A percentile compares a stretch with the other conserved stretches of the same genome.
Evolutionary conservation across 2,888 invertebrate genomes (phyloP).

Genomic region (Terebella lapidaria): DNA sequence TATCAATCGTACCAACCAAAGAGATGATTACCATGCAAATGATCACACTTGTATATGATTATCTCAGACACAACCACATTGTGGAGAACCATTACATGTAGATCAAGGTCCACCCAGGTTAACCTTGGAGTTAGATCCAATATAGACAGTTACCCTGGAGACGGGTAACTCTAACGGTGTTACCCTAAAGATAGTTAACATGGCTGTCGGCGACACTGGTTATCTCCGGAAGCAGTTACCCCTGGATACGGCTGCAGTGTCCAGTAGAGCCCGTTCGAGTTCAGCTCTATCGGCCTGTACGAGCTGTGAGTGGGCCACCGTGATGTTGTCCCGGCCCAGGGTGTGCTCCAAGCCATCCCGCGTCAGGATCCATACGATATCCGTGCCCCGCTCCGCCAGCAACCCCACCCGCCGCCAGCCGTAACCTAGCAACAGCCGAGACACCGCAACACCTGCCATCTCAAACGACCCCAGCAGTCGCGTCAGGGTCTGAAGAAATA

Average conservation of each 20-base stretch:
- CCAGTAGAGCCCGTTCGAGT: slow-evolving; percentile 13
- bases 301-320: slow-evolving; percentile 11
- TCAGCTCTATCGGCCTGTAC: neutral
- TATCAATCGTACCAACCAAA: no score
- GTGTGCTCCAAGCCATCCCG: slow-evolving; percentile 2
- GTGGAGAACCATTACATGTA: no score
- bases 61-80: no score
- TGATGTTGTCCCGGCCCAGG: slow-evolving; percentile 7
- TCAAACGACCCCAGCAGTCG: slow-evolving; percentile 29
- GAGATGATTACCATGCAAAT: no score
- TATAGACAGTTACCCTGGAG: no score
- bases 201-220: no score
- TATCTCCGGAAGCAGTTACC: no score
- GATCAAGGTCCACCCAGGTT: no score
- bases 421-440: slow-evolving; percentile 17
- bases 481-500: slow-evolving; percentile 29
- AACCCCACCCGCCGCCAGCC: slow-evolving; percentile 25
- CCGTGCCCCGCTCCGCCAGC: slow-evolving; percentile 23
- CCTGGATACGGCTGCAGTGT: slow-evolving; percentile 19
- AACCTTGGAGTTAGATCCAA: no score
- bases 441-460: slow-evolving; percentile 26
- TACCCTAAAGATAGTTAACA: no score
- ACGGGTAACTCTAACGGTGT: no score
- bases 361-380: slow-evolving; percentile 27
- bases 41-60: no score